Evolutionary conservation across 2,797 vertebrate genomes (phyloP), one percentile per base, ranked within the genome.

Genomic region (Siniperca undulata): DNA sequence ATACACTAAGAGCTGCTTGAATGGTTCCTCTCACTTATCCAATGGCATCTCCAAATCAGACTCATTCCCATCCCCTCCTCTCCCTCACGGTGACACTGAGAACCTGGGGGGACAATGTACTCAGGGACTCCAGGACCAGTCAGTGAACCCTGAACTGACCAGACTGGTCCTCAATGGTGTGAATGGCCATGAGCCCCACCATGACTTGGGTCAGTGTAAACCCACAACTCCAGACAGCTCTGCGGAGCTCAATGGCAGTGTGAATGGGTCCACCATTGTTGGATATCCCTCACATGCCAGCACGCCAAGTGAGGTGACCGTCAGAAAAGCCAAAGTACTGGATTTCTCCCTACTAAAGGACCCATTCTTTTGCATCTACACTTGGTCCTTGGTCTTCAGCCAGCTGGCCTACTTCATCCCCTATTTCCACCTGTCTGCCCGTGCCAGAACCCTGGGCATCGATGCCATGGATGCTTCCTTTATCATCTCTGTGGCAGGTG

Each of bases 381-480:
- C 97, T 0, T 99, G 97, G 97, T 98, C 97, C 5, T 89, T 98
- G 86, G 90, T 99, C 66, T 98, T 99, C 94, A 97, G 97, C 90
- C 97, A 99, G 88, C 56, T 98, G 87, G 98, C 97, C 36, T 98
- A 99, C 88, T 97, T 98, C 52, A 96, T 98, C 90, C 97, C 97
- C 10, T 96, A 95, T 82, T 98, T 99, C 93, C 97, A 99, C 91
- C 93, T 99, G 78, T 97, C 97, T 55, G 97, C 97, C 0, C 95
- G 97, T 42, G 98, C 97, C 89, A 95, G 95, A 93, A 98, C 94
- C 1, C 88, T 98, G 90, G 96, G 96, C 27, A 96, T 98, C 5
- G 94, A 97, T 74, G 91, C 96, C 84, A 98, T 97, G 97, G 96
- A 98, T 6, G 97, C 97, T 44, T 98, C 97, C 11, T 97, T 97